Conservation (phyloP, 2,888 invertebrate species). For the Chloromyia formosa region DNA sequence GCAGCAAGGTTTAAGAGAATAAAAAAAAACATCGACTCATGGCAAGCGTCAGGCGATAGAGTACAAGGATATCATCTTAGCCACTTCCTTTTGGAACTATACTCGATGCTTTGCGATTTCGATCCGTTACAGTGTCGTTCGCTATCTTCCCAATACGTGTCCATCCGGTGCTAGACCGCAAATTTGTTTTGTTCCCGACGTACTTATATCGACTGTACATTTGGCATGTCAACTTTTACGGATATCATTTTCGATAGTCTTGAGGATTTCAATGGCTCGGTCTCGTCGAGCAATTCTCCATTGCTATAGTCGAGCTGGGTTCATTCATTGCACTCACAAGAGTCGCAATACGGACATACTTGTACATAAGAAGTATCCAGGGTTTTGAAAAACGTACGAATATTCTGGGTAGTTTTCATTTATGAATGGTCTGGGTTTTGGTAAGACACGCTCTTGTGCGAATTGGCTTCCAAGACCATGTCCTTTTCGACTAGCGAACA, state of each 20-base stretch:
- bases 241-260: conserved; percentile 12
- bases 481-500: conserved; percentile 11
- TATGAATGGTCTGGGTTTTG: not conserved
- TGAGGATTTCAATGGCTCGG: not conserved
- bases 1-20: not conserved
- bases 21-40: not conserved
- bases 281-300: too few species aligned
- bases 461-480: not conserved
- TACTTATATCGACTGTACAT: conserved; percentile 4
- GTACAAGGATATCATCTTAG: conserved; percentile 15
- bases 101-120: not conserved
- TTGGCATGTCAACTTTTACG: conserved; percentile 10
- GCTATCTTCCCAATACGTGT: too few species aligned
- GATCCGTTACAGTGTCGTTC: too few species aligned
- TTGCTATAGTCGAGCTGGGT: too few species aligned
- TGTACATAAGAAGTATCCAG: too few species aligned
- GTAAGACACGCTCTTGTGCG: not conserved
- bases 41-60: not conserved
- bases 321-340: too few species aligned
- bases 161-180: not conserved
- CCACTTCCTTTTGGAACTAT: conserved; percentile 5
- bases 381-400: too few species aligned
- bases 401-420: not conserved
- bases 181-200: conserved; percentile 1
- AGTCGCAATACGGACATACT: too few species aligned